Conservation (phyloP, 2,113 vertebrate genomes). For the Vidua chalybeata region DNA sequence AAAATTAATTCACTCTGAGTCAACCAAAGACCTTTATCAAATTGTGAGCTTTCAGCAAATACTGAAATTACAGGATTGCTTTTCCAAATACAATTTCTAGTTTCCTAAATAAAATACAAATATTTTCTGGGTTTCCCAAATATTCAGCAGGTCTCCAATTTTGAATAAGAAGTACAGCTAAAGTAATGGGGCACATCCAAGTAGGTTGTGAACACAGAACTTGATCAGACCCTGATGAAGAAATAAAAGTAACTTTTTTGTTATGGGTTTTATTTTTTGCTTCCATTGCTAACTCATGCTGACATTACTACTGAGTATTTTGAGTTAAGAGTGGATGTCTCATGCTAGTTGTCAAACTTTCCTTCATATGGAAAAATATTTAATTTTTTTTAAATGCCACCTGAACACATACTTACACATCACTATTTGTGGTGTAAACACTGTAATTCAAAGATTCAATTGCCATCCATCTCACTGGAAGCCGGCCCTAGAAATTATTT, state of each 20-base stretch:
- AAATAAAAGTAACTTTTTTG: not conserved
- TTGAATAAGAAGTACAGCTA: not conserved
- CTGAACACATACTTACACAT: slow-evolving; percentile 79
- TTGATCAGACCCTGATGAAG: not conserved
- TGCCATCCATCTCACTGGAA: slow-evolving; percentile 91
- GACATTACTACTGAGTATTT: not conserved
- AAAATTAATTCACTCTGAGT: not conserved
- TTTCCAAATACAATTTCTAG: not conserved
- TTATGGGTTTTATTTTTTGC: not conserved
- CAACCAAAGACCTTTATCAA: not conserved
- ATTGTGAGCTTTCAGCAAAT: not conserved
- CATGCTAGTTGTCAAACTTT: not conserved
- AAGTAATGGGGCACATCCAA: not conserved
- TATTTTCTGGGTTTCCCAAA: not conserved
- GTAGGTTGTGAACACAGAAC: not conserved
- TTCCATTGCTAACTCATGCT: not conserved
- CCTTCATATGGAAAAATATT: not conserved
- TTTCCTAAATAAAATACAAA: not conserved
- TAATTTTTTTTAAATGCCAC: not conserved
- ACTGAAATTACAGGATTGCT: not conserved
- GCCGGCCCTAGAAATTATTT: slow-evolving; percentile 77
- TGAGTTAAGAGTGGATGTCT: not conserved
- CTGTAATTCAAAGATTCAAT: slow-evolving; percentile 91
- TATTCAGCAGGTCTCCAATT: not conserved
- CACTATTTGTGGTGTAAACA: slow-evolving; percentile 90